Conservation (phyloP, 2,888 invertebrate genomes). For the Athetis lepigone region DNA sequence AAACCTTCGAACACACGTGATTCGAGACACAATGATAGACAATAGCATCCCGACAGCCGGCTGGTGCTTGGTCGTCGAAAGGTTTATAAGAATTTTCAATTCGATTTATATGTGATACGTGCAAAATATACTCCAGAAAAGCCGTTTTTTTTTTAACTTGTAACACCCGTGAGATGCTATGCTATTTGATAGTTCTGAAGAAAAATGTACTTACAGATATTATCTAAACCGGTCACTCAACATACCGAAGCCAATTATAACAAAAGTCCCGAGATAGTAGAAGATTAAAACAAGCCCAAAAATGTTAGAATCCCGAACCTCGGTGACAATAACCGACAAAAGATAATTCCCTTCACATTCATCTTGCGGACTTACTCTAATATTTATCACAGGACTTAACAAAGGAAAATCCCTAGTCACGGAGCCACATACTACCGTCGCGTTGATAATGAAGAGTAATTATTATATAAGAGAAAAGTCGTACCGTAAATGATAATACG, state of each 20-base stretch:
- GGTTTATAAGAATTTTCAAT: no score
- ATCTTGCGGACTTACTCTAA: constrained; percentile 69
- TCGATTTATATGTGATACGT: no score
- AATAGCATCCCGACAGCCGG: no score
- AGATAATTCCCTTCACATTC: constrained; percentile 61
- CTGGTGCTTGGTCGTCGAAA: no score
- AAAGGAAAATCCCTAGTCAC: constrained; percentile 69
- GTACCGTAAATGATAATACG: constrained; percentile 63
- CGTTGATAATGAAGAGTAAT: constrained; percentile 74
- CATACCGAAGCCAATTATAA: neutral
- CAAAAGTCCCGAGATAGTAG: neutral
- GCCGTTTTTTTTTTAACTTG: no score
- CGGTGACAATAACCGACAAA: constrained; percentile 29
- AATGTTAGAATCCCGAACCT: constrained; percentile 10
- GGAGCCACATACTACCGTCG: constrained; percentile 68
- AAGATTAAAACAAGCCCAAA: constrained; percentile 15
- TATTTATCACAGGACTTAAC: constrained; percentile 72
- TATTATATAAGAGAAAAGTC: constrained; percentile 66
- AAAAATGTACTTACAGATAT: no score
- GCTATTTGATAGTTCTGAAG: no score
- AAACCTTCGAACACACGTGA: no score
- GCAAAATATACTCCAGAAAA: no score
- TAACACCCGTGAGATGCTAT: no score
- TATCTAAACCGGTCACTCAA: neutral
- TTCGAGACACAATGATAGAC: no score